Evolutionary conservation across 2,797 vertebrate genomes (phyloP).

Genomic region (Sparidentex hasta): DNA sequence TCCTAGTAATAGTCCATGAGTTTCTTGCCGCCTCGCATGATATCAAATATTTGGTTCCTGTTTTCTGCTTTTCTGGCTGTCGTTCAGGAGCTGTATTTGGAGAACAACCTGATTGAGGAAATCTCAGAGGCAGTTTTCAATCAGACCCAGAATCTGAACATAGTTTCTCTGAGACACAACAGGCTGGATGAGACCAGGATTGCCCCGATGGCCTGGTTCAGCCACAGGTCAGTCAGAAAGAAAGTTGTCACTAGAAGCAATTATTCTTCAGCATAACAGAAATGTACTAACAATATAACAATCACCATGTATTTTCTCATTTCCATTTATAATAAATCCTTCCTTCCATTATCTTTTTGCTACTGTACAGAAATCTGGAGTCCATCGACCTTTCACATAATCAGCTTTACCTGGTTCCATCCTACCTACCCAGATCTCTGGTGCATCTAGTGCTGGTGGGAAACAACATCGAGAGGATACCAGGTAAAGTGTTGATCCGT

Average conservation of each 20-base stretch:
- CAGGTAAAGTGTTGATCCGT: conserved; percentile 69
- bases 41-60: conserved; percentile 1
- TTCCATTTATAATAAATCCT: background rate
- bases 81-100: conserved; percentile 93
- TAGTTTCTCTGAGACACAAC: conserved; percentile 93
- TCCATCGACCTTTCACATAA: conserved; percentile 97
- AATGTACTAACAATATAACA: background rate
- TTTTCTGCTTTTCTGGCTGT: conserved; percentile 15
- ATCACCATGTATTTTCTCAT: background rate
- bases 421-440: conserved; percentile 93
- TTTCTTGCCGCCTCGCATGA: background rate
- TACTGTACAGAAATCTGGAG: conserved; percentile 91
- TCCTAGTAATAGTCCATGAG: background rate
- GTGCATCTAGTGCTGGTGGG: conserved; percentile 93
- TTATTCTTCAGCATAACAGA: background rate
- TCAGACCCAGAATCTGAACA: conserved; percentile 90
- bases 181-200: conserved; percentile 94
- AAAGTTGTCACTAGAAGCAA: background rate
- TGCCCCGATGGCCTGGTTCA: conserved; percentile 94
- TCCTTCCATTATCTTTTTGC: background rate
- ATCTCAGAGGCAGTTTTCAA: conserved; percentile 95
- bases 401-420: conserved; percentile 94
- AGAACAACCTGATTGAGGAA: conserved; percentile 97
- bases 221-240: conserved; percentile 87
- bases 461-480: conserved; percentile 96